These are phyloP conservation scores for Dinomys branickii DNA, from an alignment of 2,113 vertebrate genomes.

Conservation along the genomic window DNA sequence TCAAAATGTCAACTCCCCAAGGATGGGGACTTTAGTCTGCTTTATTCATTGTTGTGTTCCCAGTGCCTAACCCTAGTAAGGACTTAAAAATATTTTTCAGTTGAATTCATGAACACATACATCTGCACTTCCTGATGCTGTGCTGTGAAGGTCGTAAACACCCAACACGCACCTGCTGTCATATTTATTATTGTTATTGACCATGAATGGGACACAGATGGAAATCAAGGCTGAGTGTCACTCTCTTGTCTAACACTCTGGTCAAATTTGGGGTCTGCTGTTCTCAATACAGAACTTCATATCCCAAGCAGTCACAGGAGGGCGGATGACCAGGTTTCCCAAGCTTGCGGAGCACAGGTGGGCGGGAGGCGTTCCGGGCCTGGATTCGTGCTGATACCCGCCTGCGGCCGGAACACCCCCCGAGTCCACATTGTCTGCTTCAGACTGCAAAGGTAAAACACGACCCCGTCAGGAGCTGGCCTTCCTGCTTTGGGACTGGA, in stretches of 20 bases:
- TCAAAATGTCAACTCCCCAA: not conserved
- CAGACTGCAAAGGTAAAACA: not conserved
- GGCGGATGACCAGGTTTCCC: not conserved
- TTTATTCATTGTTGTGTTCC: too few relatives aligned
- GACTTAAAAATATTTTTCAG: not conserved
- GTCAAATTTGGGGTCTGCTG: not conserved
- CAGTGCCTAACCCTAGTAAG: not conserved
- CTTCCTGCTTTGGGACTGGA: too few relatives aligned
- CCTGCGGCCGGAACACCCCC: fast-evolving
- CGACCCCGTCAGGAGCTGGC: fast-evolving
- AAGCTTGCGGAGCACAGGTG: too few relatives aligned
- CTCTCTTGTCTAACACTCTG: not conserved
- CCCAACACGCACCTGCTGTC: not conserved
- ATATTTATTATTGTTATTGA: slow-evolving; percentile 17
- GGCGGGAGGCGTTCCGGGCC: fast-evolving
- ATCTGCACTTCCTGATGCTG: not conserved
- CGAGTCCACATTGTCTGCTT: fast-evolving
- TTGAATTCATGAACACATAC: not conserved
- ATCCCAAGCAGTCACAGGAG: not conserved
- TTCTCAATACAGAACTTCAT: too few relatives aligned
- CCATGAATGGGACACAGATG: not conserved
- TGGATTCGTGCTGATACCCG: fast-evolving
- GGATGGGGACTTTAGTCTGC: not conserved
- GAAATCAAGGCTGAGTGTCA: not conserved
- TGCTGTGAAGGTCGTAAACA: not conserved